These are phyloP conservation scores for Theocolax elegans DNA, from an alignment of 1,140 invertebrate genomes.

Conservation along the genomic window DNA sequence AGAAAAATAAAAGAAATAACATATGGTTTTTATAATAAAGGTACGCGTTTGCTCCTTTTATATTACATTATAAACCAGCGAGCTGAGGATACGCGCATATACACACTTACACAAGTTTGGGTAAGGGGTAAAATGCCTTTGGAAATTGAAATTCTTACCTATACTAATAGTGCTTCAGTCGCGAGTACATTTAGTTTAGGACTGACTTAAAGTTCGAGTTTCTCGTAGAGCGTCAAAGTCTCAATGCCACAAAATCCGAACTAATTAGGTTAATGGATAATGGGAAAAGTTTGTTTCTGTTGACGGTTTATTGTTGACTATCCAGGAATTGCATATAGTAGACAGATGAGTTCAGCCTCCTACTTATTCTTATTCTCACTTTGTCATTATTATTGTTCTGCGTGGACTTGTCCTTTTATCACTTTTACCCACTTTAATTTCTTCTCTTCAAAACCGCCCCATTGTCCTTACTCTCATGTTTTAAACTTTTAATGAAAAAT, in stretches of 20 bases:
- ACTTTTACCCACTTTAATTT: too few relatives aligned
- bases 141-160: neutral
- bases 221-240: slow-evolving; percentile 46
- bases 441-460: neutral
- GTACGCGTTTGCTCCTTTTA: too few relatives aligned
- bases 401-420: too few relatives aligned
- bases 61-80: too few relatives aligned
- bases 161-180: neutral
- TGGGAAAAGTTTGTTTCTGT: slow-evolving; percentile 59
- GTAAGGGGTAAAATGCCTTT: too few relatives aligned
- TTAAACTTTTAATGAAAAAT: too few relatives aligned
- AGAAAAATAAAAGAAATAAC: too few relatives aligned
- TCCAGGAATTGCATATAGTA: slow-evolving; percentile 21
- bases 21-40: too few relatives aligned
- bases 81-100: too few relatives aligned
- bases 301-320: slow-evolving; percentile 61
- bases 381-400: too few relatives aligned
- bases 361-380: neutral
- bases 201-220: slow-evolving; percentile 48
- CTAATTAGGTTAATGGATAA: slow-evolving; percentile 65
- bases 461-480: too few relatives aligned
- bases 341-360: neutral
- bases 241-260: slow-evolving; percentile 57
- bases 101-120: too few relatives aligned
- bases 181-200: neutral